Evolutionary conservation across 2,113 vertebrate genomes (phyloP).

Genomic region (Tupaia chinensis): DNA sequence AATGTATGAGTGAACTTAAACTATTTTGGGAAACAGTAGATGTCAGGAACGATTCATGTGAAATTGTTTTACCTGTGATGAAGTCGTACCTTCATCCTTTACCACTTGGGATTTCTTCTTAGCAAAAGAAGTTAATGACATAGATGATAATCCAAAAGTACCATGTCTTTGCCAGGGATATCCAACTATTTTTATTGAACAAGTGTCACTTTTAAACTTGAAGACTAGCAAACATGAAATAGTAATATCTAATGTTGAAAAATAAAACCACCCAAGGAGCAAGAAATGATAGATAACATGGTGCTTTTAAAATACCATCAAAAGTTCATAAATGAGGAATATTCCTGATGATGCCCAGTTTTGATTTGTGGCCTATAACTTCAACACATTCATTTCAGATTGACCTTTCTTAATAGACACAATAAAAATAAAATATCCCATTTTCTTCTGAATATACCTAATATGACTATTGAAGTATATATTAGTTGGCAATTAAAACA

Average conservation of each 20-base stretch:
- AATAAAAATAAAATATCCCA: slow-evolving; percentile 59
- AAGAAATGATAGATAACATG: slow-evolving; percentile 45
- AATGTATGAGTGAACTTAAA: slow-evolving; percentile 18
- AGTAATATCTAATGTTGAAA: slow-evolving; percentile 43
- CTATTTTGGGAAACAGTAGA: not conserved
- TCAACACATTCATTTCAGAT: not conserved
- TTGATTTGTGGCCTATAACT: slow-evolving; percentile 42
- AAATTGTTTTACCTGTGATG: not conserved
- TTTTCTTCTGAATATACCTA: slow-evolving; percentile 45
- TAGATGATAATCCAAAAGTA: slow-evolving; percentile 10
- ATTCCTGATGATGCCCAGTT: slow-evolving; percentile 22
- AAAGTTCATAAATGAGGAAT: slow-evolving; percentile 46
- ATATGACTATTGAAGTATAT: not conserved
- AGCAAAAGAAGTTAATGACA: not conserved
- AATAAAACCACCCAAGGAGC: slow-evolving; percentile 34
- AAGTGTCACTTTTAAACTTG: slow-evolving; percentile 37
- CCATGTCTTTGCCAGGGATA: slow-evolving; percentile 35
- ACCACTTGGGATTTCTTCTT: not conserved
- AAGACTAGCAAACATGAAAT: not conserved
- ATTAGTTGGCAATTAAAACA: slow-evolving; percentile 54
- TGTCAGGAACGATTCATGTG: not conserved
- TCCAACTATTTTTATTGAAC: slow-evolving; percentile 36
- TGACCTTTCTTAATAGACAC: slow-evolving; percentile 25
- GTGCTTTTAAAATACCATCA: slow-evolving; percentile 48
- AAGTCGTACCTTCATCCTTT: not conserved